phyloP scores from a whole-genome alignment of 2,113 vertebrate species.

The Gallinago media region DNA sequence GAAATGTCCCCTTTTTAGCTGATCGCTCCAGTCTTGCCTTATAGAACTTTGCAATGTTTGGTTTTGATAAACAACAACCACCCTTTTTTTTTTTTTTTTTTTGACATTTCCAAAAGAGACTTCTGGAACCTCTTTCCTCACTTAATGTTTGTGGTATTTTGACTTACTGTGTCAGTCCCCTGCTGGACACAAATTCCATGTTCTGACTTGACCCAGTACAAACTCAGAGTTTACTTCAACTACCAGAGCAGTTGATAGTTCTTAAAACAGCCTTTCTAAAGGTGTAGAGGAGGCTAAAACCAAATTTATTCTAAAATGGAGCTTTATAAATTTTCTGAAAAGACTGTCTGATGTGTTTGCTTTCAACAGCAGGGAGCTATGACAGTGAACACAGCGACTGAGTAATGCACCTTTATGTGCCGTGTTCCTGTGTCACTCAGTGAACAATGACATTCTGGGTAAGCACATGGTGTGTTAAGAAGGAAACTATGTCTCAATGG shows the following conservation, averaged over 20 bases:
- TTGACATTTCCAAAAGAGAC: background rate
- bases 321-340: background rate
- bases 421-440: accelerated
- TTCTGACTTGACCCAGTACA: background rate
- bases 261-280: background rate
- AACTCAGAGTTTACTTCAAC: background rate
- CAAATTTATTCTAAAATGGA: background rate
- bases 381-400: background rate
- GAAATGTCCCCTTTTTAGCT: background rate
- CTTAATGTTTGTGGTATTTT: background rate
- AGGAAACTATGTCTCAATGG: background rate
- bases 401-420: background rate
- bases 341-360: background rate
- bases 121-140: background rate
- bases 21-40: background rate
- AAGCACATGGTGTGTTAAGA: background rate
- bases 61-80: background rate
- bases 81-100: background rate
- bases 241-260: background rate
- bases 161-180: background rate
- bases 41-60: background rate
- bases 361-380: background rate
- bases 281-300: background rate
- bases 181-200: background rate
- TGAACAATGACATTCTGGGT: background rate